Conservation (phyloP, 2,113 vertebrate species). For the Chauna torquata region DNA sequence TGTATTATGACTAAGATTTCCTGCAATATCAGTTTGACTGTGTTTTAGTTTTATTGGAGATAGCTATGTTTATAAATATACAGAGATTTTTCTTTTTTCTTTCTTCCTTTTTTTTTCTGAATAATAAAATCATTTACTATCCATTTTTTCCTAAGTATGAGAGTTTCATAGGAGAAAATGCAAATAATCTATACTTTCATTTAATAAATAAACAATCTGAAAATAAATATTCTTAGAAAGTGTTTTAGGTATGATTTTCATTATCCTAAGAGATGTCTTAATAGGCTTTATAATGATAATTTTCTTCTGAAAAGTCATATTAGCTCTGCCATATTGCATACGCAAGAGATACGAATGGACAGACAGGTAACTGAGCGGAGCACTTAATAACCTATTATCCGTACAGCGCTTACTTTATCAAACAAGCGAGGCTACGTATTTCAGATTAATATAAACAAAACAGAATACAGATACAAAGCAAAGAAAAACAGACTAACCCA, state of each 20-base stretch:
- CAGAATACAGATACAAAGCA: not conserved
- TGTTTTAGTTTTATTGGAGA: not conserved
- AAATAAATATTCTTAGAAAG: not conserved
- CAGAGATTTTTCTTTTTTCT: not conserved
- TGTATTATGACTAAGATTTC: not conserved
- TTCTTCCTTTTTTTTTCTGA: not conserved
- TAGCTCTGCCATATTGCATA: not conserved
- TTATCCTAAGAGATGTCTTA: not conserved
- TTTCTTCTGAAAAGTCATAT: not conserved
- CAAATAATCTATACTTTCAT: not conserved
- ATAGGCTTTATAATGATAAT: not conserved
- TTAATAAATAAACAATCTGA: not conserved
- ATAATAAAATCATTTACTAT: not conserved
- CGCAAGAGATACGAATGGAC: not conserved
- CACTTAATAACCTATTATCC: not conserved
- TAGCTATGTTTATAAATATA: not conserved
- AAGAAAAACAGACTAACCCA: conserved; percentile 1
- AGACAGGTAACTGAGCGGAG: not conserved
- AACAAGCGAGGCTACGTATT: not conserved
- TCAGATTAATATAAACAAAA: not conserved
- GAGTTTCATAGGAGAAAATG: not conserved
- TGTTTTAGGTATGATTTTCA: not conserved
- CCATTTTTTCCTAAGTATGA: not conserved
- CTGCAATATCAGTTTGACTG: not conserved
- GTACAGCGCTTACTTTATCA: not conserved